phyloP scores from a whole-genome alignment of 2,113 vertebrate genomes.

The Lagopus leucura region DNA sequence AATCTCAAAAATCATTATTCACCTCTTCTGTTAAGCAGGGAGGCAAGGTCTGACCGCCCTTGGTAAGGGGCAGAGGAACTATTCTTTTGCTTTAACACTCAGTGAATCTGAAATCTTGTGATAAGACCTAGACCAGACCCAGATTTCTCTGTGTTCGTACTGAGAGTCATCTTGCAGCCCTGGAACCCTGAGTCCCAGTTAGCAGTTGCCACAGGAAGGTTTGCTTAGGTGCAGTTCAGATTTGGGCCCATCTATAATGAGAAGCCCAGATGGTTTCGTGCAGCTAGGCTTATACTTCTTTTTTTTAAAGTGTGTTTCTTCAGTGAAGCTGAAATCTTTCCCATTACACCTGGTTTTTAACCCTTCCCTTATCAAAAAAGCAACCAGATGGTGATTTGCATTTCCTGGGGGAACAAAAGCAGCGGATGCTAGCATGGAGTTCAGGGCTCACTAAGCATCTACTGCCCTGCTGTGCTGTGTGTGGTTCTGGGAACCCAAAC shows the following conservation, averaged over 20 bases:
- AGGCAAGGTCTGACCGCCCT: background rate
- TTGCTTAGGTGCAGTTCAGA: background rate
- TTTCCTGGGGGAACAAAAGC: background rate
- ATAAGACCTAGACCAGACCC: background rate
- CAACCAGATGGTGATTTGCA: slow-evolving; percentile 20
- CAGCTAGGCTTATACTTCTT: background rate
- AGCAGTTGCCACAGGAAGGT: background rate
- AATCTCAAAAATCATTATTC: background rate
- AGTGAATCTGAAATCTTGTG: background rate
- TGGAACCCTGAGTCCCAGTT: background rate
- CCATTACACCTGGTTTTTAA: slow-evolving; percentile 56
- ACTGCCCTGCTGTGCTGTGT: background rate
- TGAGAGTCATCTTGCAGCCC: background rate
- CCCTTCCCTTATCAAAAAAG: background rate
- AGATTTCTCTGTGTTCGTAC: background rate
- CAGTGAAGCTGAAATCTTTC: slow-evolving; percentile 42
- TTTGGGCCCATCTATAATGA: background rate
- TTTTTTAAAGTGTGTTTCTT: background rate
- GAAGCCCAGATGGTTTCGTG: background rate
- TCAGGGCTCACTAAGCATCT: background rate
- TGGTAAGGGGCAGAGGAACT: background rate
- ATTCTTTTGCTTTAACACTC: background rate
- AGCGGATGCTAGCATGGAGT: background rate
- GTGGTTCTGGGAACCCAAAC: background rate
- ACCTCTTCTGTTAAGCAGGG: background rate